Evolutionary conservation across 2,888 invertebrate species (phyloP), one percentile per base, ranked within the genome.

Genomic region (Petrolisthes cinctipes): DNA sequence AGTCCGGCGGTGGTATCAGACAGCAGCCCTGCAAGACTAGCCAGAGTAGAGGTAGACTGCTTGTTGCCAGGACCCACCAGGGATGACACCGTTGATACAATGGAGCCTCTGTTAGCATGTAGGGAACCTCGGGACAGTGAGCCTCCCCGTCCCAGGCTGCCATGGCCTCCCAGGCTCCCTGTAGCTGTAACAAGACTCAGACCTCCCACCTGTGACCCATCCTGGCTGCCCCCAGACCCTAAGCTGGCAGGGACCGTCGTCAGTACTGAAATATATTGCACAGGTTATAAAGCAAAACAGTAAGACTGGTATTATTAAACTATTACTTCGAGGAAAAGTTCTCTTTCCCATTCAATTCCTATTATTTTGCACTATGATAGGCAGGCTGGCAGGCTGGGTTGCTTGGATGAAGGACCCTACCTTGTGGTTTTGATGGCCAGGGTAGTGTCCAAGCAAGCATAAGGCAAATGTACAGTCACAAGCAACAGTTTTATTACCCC

Each of bases 101-200:
- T 93, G 91, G 97, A 97, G 76, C 97, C 96, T 54, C 97, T 94
- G 89, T 97, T 97, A 23, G 96, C 96, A 66, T 95, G 95, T 93
- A 93, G 92, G 7, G 94, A 94, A 20, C 94, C 93, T 86, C 94
- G 93, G 93, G 96, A 95, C 37, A 95, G 93, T 4, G 95, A 95
- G 4, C 95, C 94, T 51, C 91, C 90, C 5, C 91, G 85, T 17
- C 94, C 93, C n/a, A 91, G 89, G 79, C 91, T 88, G 82, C 95
- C 95, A 73, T 95, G 91, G 11, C 91, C 88, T 14, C 91, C 88
- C 53, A 91, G 90, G 51, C 91, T 91, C 20, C 90, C 90, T 37
- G 94, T 91, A 94, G 92, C 91, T 37, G 87, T 88, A 4, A 86
- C 86, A 53, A 90, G 82, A 54, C 90, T 89, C 17, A 88, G 81